phyloP scores from a whole-genome alignment of 2,797 vertebrate genomes.

The Gastrophryne carolinensis region DNA sequence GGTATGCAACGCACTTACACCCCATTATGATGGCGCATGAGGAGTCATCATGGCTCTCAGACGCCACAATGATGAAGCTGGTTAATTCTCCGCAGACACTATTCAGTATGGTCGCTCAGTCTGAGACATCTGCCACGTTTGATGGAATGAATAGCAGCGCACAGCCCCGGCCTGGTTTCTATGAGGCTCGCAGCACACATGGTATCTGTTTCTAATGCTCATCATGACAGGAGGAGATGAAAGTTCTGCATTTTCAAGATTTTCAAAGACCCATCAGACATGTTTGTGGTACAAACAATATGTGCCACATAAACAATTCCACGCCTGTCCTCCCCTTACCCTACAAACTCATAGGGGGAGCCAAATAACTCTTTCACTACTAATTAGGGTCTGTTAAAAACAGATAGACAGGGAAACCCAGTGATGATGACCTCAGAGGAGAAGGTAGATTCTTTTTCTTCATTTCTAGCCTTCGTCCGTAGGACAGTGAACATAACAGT shows the following conservation, averaged over 20 bases:
- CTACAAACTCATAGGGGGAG: slow-evolving; percentile 11
- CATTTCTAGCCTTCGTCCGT: no score
- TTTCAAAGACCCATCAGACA: slow-evolving; percentile 49
- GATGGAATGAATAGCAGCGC: background rate
- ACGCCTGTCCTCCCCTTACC: slow-evolving; percentile 47
- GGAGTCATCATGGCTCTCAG: background rate
- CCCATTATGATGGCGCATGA: background rate
- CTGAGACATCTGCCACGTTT: slow-evolving; percentile 48
- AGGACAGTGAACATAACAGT: no score
- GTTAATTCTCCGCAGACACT: slow-evolving; percentile 9
- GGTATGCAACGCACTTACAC: background rate
- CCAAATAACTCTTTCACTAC: slow-evolving; percentile 20
- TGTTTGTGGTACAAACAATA: slow-evolving; percentile 51
- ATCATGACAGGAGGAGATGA: slow-evolving; percentile 44
- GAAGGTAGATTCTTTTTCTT: no score
- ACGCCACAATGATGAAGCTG: background rate
- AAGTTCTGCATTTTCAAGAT: slow-evolving; percentile 39
- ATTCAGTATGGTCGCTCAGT: background rate
- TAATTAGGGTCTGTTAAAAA: background rate
- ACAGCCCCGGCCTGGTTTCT: slow-evolving; percentile 11
- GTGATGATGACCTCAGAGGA: no score
- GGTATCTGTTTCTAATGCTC: slow-evolving; percentile 47
- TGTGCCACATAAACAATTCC: slow-evolving; percentile 47
- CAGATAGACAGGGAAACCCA: no score
- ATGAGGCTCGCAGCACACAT: slow-evolving; percentile 28